These are phyloP conservation scores for Heterodera schachtii DNA, from an alignment of 1,140 invertebrate species.

Conservation along the genomic window DNA sequence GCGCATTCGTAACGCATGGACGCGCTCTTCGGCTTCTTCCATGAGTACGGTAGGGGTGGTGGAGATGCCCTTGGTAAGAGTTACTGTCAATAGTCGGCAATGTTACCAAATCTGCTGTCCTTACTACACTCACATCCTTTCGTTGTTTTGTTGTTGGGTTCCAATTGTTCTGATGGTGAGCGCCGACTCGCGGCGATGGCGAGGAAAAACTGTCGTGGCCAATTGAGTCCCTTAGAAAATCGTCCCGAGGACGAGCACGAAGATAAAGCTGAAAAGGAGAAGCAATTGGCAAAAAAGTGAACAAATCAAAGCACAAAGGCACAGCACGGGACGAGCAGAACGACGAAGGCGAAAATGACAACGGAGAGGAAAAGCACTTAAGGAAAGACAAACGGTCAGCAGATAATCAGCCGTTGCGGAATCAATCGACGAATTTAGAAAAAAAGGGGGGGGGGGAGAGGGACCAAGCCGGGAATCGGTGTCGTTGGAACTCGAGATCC, in stretches of 20 bases:
- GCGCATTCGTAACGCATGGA: background rate
- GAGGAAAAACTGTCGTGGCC: conserved; percentile 1
- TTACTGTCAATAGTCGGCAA: background rate
- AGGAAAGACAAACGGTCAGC: background rate
- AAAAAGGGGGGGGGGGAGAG: no score
- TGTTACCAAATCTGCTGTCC: no score
- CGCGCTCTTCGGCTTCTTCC: background rate
- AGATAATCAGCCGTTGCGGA: no score
- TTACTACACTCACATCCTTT: background rate
- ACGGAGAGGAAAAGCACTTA: background rate
- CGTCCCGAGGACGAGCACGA: background rate
- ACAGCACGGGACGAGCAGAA: conserved; percentile 2
- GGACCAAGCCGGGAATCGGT: no score
- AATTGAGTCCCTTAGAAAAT: background rate
- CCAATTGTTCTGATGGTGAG: background rate
- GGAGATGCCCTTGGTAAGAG: background rate
- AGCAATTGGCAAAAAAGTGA: background rate
- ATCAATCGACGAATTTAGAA: no score
- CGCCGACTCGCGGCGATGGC: background rate
- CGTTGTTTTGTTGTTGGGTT: background rate
- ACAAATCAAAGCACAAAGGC: background rate
- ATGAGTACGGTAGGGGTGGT: background rate
- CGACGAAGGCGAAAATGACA: background rate
- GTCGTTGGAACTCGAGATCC: no score
- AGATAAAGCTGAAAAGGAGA: background rate